Evolutionary conservation across 1,140 invertebrate species (phyloP), one percentile per base, ranked within the genome.

Genomic region (Cydia fagiglandana): DNA sequence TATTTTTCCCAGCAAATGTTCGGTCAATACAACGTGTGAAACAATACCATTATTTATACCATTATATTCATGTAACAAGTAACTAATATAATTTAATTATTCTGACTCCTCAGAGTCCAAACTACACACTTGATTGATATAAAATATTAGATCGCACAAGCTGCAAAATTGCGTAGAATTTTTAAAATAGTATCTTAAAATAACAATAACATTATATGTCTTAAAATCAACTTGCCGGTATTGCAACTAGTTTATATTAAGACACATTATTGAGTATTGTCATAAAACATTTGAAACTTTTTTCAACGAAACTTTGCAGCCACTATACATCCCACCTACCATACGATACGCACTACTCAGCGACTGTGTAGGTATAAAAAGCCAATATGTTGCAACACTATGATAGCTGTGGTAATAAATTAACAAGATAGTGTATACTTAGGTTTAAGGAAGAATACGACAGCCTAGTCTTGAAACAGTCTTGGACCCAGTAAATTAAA

Each of bases 31-130:
- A 90, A 88, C 88, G 82, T 86, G 88, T 87, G 86, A 91, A 92
- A 91, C 90, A 89, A 88, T 86, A 84, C 81, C 81, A 86, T 83
- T 80, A 83, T 76, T 83, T 84, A 87, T 85, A 88, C 88, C 81
- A 86, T 84, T 82, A 83, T 83, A 83, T 78, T 80, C 81, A 85
- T 79, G 83, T 90, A 92, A 92, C 90, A 92, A 91, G 85, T 92
- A 91, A 91, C 89, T 92, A 92, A 91, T 90, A 86, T 88, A 75
- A 82, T 86, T 81, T 86, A 86, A 87, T 92, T 92, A 92, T 91
- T 88, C 86, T 91, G 86, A 88, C 78, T 78, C 76, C 74, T 79
- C 85, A 84, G 83, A 89, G 84, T 88, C 83, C 81, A 61, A 80
- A 78, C 87, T 90, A 91, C 85, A 88, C 84, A 87, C 86, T 88